These are phyloP conservation scores for Periophthalmus modestus DNA, from an alignment of 2,113 vertebrate genomes.

Conservation along the genomic window DNA sequence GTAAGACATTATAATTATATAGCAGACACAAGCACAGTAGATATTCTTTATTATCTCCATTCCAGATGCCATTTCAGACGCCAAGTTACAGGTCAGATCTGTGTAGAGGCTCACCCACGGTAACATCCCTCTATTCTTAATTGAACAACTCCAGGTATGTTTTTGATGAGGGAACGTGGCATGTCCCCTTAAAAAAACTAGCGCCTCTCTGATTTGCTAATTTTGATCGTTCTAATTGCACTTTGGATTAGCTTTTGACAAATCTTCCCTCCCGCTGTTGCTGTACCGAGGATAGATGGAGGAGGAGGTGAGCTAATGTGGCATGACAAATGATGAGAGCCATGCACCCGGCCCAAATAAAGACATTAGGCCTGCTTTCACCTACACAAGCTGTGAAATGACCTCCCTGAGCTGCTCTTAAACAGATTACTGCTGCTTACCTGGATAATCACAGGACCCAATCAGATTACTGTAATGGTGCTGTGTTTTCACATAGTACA, in stretches of 20 bases:
- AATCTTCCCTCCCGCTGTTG: not conserved
- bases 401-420: slow-evolving; percentile 26
- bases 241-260: not conserved
- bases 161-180: too few relatives aligned
- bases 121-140: too few relatives aligned
- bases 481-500: slow-evolving; percentile 33
- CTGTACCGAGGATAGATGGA: not conserved
- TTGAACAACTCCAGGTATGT: too few relatives aligned
- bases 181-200: not conserved
- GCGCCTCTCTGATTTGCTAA: not conserved
- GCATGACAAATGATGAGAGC: slow-evolving; percentile 23
- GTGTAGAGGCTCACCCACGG: too few relatives aligned
- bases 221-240: not conserved
- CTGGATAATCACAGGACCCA: slow-evolving; percentile 26
- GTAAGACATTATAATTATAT: too few relatives aligned
- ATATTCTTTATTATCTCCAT: too few relatives aligned
- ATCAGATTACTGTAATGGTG: slow-evolving; percentile 41
- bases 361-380: slow-evolving; percentile 29
- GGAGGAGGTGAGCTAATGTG: not conserved
- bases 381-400: slow-evolving; percentile 36
- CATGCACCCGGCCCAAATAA: slow-evolving; percentile 23
- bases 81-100: too few relatives aligned
- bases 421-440: slow-evolving; percentile 38
- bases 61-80: too few relatives aligned
- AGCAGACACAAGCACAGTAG: too few relatives aligned